phyloP scores from a whole-genome alignment of 2,113 vertebrate species.

The Bos javanicus region DNA sequence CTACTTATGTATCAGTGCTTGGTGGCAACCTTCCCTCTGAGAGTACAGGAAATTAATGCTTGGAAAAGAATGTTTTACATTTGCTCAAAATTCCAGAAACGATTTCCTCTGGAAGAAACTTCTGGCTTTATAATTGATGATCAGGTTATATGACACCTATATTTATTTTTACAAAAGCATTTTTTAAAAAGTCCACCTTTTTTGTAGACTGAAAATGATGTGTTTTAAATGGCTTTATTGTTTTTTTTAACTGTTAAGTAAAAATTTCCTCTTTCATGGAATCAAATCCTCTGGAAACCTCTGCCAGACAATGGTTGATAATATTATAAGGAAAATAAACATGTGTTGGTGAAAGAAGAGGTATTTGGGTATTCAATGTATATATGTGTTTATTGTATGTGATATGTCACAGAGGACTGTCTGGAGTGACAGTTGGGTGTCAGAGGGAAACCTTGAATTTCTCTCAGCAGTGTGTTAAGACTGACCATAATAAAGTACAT shows the following conservation, averaged over 20 bases:
- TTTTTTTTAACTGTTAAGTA: background rate
- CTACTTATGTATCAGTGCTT: background rate
- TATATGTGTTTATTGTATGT: background rate
- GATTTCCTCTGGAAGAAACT: background rate
- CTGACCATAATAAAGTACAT: constrained; percentile 60
- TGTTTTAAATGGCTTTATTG: background rate
- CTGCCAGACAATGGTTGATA: background rate
- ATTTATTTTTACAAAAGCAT: background rate
- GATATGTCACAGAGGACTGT: background rate
- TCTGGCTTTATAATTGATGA: background rate
- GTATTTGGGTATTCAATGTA: background rate
- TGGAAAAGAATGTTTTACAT: background rate
- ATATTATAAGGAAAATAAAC: background rate
- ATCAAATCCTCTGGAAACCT: background rate
- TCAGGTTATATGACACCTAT: background rate
- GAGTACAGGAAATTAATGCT: background rate
- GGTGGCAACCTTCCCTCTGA: background rate
- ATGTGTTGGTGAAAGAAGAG: background rate
- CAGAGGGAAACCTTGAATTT: constrained; percentile 38
- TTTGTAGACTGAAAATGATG: background rate
- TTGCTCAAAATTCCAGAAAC: background rate
- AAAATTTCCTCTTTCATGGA: background rate
- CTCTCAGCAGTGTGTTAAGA: constrained; percentile 41
- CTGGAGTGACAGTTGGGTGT: background rate
- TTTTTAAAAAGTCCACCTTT: background rate